Evolutionary conservation across 2,888 invertebrate species (phyloP).

Genomic region (Mythimna loreyi): DNA sequence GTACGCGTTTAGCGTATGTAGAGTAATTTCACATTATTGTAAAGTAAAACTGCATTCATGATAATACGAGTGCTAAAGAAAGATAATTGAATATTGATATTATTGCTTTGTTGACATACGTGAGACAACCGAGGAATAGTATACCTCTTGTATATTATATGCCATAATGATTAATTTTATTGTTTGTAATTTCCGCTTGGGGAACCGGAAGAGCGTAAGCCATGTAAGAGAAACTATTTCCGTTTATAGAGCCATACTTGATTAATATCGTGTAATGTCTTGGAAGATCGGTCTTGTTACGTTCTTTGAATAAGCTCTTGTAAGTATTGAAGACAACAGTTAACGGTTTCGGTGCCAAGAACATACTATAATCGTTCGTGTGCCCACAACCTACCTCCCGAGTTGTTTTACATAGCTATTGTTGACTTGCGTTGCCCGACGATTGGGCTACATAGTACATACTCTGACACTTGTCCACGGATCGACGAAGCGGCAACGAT

Average conservation of each 20-base stretch:
- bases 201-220: constrained; percentile 1
- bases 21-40: constrained; percentile 33
- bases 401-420: no score
- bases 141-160: neutral
- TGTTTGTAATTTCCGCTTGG: constrained; percentile 14
- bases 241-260: constrained; percentile 1
- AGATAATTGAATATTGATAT: constrained; percentile 22
- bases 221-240: constrained; percentile 3
- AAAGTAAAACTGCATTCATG: constrained; percentile 44
- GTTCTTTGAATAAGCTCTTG: no score
- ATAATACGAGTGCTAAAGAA: constrained; percentile 23
- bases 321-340: no score
- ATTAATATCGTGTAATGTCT: constrained; percentile 1
- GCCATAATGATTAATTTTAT: constrained; percentile 21
- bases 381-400: no score
- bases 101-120: constrained; percentile 16
- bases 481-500: no score
- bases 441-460: no score
- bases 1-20: constrained; percentile 49
- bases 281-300: neutral
- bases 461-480: no score
- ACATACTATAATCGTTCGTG: no score
- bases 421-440: no score
- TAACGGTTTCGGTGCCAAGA: no score
- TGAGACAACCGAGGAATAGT: constrained; percentile 8